Evolutionary conservation across 2,113 vertebrate genomes (phyloP).

Genomic region (Pseudopipra pipra): DNA sequence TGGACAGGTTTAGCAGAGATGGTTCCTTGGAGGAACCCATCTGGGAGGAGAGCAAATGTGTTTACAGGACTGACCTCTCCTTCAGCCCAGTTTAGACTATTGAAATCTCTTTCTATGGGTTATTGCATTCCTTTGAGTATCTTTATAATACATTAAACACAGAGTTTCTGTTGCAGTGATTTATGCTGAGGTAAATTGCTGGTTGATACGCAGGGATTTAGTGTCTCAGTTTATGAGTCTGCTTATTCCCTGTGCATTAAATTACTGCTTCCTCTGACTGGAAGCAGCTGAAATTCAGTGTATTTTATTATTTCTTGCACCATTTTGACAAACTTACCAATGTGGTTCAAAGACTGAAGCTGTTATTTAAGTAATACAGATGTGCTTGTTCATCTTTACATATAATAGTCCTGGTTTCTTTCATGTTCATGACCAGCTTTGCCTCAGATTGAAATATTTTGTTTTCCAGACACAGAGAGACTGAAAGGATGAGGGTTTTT

Average conservation of each 20-base stretch:
- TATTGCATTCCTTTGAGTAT: conserved; percentile 1
- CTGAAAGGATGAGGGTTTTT: neutral
- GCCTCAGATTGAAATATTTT: neutral
- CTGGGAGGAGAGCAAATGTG: neutral
- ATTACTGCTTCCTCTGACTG: neutral
- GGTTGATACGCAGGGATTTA: neutral
- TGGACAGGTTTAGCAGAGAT: neutral
- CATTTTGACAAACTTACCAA: neutral
- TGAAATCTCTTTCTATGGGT: neutral
- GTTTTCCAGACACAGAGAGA: neutral
- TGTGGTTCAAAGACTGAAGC: neutral
- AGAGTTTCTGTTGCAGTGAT: neutral
- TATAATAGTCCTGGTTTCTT: conserved; percentile 3
- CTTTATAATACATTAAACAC: neutral
- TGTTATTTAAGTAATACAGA: conserved; percentile 20
- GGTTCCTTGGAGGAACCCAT: accelerated
- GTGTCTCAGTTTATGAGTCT: neutral
- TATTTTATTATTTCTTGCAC: neutral
- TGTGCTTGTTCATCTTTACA: conserved; percentile 11
- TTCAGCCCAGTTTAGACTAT: neutral
- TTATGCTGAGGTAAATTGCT: neutral
- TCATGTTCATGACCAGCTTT: neutral
- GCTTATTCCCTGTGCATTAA: neutral
- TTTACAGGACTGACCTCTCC: neutral
- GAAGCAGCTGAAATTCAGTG: neutral